Evolutionary conservation across 2,797 vertebrate genomes (phyloP).

Genomic region (Darevskia mixta): DNA sequence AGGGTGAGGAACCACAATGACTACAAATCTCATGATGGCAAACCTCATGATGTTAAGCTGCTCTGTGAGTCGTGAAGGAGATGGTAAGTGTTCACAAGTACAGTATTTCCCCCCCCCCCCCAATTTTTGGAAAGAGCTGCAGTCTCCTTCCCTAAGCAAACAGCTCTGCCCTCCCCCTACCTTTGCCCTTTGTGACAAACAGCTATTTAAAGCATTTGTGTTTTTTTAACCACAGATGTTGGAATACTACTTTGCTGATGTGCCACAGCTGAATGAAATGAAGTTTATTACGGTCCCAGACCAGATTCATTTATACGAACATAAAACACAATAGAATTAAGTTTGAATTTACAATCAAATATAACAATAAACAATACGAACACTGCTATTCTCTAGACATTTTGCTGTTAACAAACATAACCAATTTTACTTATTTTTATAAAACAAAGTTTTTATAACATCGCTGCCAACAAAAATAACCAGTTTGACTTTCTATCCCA

Average conservation of each 20-base stretch:
- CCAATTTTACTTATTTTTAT: too few species aligned
- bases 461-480: slow-evolving; percentile 34
- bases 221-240: slow-evolving; percentile 34
- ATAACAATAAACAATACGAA: too few species aligned
- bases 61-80: slow-evolving; percentile 15
- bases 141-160: slow-evolving; percentile 23
- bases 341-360: too few species aligned
- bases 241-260: slow-evolving; percentile 39
- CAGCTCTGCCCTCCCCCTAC: not conserved
- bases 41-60: not conserved
- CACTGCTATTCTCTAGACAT: too few species aligned
- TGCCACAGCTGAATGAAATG: slow-evolving; percentile 1
- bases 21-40: not conserved
- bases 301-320: too few species aligned
- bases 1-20: slow-evolving; percentile 33
- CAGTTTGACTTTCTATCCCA: not conserved
- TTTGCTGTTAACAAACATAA: too few species aligned
- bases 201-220: slow-evolving; percentile 16
- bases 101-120: too few species aligned
- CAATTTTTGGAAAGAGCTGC: slow-evolving; percentile 3
- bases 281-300: too few species aligned
- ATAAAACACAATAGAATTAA: too few species aligned
- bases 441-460: too few species aligned
- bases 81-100: slow-evolving; percentile 29
- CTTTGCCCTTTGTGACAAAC: not conserved